These are phyloP conservation scores for Bostrychus sinensis DNA, from an alignment of 2,113 vertebrate genomes.

Conservation along the genomic window DNA sequence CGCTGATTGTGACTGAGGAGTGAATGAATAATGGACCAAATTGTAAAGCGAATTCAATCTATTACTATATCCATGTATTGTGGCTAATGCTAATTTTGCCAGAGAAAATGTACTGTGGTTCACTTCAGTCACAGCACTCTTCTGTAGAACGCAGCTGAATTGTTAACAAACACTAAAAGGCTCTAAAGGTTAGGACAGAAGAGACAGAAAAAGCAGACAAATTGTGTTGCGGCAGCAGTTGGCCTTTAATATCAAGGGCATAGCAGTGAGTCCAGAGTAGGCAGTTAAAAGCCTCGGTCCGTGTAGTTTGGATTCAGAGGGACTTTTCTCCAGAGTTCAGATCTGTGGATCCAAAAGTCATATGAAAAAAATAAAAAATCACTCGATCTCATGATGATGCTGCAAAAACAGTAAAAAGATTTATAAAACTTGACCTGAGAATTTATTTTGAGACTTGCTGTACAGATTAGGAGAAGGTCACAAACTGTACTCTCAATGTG, in stretches of 20 bases:
- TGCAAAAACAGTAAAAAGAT: background rate
- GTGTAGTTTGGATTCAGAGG: conserved; percentile 41
- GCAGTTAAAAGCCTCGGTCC: conserved; percentile 49
- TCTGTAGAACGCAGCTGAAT: no score
- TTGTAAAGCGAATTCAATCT: no score
- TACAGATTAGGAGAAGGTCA: no score
- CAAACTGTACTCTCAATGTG: no score
- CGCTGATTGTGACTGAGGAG: no score
- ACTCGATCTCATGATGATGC: background rate
- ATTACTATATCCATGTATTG: no score
- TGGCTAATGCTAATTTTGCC: no score
- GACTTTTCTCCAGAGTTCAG: conserved; percentile 53
- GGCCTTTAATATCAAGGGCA: conserved; percentile 31
- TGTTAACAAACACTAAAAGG: no score
- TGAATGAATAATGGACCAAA: no score
- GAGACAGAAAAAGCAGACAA: background rate
- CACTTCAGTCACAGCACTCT: no score
- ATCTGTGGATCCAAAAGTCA: conserved; percentile 14
- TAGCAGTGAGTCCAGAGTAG: conserved; percentile 13
- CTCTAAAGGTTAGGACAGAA: background rate
- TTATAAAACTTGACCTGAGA: background rate
- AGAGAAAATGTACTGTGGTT: no score
- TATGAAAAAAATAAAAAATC: conserved; percentile 4
- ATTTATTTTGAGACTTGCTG: background rate
- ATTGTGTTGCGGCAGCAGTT: conserved; percentile 9